Evolutionary conservation across 1,140 invertebrate genomes (phyloP), one percentile per base, ranked within the genome.

Genomic region (Homalodisca vitripennis): DNA sequence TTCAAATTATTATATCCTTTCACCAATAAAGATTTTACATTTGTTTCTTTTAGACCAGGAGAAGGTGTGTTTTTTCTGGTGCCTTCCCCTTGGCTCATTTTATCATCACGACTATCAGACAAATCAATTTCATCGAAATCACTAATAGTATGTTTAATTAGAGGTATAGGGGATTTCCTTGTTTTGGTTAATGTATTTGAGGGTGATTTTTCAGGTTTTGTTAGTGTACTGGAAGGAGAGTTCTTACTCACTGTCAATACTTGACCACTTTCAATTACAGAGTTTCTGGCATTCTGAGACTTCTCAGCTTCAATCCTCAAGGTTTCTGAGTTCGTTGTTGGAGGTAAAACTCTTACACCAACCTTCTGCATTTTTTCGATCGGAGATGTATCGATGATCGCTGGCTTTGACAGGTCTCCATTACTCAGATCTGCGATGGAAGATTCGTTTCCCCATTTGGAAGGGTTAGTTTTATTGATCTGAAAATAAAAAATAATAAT

Each of bases 261-360:
- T 62, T 71, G 70, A 31, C 29, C 47, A 51, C 66, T 66, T 47
- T 73, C 73, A 34, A 73, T 70, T 13, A 70, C 81, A 1, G 79
- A 81, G 57, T 82, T 82, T 66, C 80, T 79, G 65, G 81, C 80
- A 67, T 82, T 83, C 41, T 83, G 79, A 70, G 80, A 81, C 64
- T 82, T 80, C 70, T 74, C 73, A 1, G 81, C 78, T 64, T 74
- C 63, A 3, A 78, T 80, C 30, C 80, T 78, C 1, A 80, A 66
- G 65, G 27, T 53, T 68, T 63, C 41, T 46, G 3, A 20, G 22
- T 70, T 48, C 34, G 53, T 27, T 67, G 67, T 60, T 2, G 81
- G 79, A 0, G 82, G 82, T 1, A 89, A 75, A 1, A 90, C 89
- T 72, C 86, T 82, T 66, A 90, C 87, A 1, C 89, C 89, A 69